phyloP scores from a whole-genome alignment of 1,140 invertebrate genomes.

The Lasioglossum baleicum region DNA sequence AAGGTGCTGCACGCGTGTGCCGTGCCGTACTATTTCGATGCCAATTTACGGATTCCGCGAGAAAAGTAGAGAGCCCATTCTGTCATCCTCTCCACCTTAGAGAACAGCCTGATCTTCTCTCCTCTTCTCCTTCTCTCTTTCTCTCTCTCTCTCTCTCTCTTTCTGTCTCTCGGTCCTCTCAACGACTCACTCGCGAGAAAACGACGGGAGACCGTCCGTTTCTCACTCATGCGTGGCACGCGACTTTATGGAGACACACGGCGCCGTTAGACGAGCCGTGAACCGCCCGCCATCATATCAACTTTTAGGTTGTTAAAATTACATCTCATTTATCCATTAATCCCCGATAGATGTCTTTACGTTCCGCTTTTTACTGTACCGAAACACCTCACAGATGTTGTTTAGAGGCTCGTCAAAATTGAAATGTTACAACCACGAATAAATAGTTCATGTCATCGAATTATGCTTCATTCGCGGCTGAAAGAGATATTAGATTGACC shows the following conservation, averaged over 20 bases:
- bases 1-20: slow-evolving; percentile 36
- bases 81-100: slow-evolving; percentile 25
- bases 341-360: neutral
- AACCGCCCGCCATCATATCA: neutral
- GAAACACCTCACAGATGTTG: neutral
- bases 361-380: neutral
- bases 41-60: slow-evolving; percentile 70
- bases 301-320: slow-evolving; percentile 19
- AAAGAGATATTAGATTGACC: too few species aligned
- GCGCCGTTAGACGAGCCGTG: slow-evolving; percentile 50
- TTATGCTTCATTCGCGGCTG: too few species aligned
- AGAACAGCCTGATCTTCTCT: neutral
- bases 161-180: slow-evolving; percentile 17
- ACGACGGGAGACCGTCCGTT: slow-evolving; percentile 22
- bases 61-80: slow-evolving; percentile 37
- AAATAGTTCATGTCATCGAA: too few species aligned
- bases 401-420: too few species aligned
- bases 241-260: slow-evolving; percentile 65
- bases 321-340: neutral
- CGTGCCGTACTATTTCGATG: slow-evolving; percentile 68
- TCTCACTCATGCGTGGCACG: slow-evolving; percentile 46
- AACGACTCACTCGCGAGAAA: neutral
- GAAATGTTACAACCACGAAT: too few species aligned
- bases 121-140: slow-evolving; percentile 14
- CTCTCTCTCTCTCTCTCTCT: slow-evolving; percentile 18